Conservation (phyloP, 2,797 vertebrate genomes). For the Chiloscyllium punctatum region DNA sequence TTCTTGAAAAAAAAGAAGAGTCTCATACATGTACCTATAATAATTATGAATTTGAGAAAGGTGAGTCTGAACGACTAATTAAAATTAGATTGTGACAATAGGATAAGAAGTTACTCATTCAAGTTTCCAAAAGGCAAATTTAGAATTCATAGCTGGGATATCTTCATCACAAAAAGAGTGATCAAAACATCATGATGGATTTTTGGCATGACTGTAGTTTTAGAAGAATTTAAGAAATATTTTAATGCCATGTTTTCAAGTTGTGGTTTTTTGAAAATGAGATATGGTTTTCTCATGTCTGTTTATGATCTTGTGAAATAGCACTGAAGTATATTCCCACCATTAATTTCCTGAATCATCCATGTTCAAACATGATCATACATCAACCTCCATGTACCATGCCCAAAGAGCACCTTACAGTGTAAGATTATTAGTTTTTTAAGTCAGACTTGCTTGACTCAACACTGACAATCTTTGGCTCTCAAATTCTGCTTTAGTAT, state of each 20-base stretch:
- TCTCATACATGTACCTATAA: neutral
- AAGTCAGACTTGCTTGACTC: neutral
- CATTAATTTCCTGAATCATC: neutral
- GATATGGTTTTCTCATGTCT: neutral
- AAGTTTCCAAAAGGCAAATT: neutral
- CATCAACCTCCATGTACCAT: neutral
- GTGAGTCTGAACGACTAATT: neutral
- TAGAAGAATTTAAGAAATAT: neutral
- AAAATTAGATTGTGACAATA: neutral
- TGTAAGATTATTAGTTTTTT: neutral
- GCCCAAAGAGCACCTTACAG: neutral
- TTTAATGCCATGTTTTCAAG: neutral
- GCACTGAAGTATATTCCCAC: neutral
- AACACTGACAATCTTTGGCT: neutral
- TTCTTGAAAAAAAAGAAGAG: neutral
- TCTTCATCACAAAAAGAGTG: neutral
- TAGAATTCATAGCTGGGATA: neutral
- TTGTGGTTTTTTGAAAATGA: neutral
- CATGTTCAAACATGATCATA: neutral
- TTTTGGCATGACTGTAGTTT: neutral
- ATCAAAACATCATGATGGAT: neutral
- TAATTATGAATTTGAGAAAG: neutral
- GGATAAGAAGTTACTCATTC: neutral
- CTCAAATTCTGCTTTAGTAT: neutral
- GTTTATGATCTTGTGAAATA: conserved; percentile 5